Evolutionary conservation across 2,888 invertebrate species (phyloP).

Genomic region (Drosophila picticornis): DNA sequence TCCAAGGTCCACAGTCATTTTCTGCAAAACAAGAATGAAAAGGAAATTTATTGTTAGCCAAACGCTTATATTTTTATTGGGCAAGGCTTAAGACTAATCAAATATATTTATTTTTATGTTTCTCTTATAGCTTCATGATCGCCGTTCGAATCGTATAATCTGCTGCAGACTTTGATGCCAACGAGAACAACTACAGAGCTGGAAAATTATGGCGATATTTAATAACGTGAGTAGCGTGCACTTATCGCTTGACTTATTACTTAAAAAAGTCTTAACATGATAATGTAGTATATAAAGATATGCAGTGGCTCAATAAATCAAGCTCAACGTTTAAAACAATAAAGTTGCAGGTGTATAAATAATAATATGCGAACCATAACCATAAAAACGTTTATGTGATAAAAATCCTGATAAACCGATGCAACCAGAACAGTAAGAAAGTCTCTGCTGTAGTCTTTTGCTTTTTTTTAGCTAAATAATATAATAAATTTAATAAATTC

Average conservation of each 20-base stretch:
- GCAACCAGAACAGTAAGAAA: background rate
- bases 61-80: slow-evolving; percentile 17
- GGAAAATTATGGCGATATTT: slow-evolving; percentile 44
- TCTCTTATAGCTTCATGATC: slow-evolving; percentile 32
- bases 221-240: slow-evolving; percentile 60
- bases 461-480: background rate
- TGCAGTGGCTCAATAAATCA: slow-evolving; percentile 45
- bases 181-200: slow-evolving; percentile 7
- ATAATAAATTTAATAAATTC: background rate
- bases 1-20: background rate
- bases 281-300: slow-evolving; percentile 44
- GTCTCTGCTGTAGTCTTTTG: background rate
- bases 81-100: slow-evolving; percentile 37
- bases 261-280: slow-evolving; percentile 21
- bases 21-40: slow-evolving; percentile 32
- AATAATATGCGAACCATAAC: background rate
- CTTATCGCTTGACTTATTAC: slow-evolving; percentile 37
- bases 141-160: slow-evolving; percentile 17
- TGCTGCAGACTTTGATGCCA: slow-evolving; percentile 19
- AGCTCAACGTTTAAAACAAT: slow-evolving; percentile 5
- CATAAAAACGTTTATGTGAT: background rate
- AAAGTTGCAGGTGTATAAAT: background rate
- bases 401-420: background rate
- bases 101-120: slow-evolving; percentile 28
- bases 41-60: slow-evolving; percentile 39